Base-by-base conservation (phyloP, 2,113 vertebrate genomes). In the Platichthys flesus region DNA sequence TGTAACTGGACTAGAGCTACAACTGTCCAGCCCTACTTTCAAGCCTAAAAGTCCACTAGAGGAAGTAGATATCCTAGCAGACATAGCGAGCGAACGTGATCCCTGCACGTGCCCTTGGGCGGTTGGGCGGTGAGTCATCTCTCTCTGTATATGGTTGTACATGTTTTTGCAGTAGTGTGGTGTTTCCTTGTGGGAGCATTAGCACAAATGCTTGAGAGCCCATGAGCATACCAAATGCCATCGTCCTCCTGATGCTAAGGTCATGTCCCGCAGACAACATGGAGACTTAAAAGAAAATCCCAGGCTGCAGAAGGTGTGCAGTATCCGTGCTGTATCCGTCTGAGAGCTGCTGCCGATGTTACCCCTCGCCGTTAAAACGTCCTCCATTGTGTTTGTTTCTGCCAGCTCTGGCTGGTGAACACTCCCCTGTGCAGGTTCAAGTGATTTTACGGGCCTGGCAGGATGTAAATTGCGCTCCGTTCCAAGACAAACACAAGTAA, bases 401-500 rank as follows among this genome's bases (percentile, higher is more conserved):
- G 79, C 74, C 64, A 40, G 71, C 82, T 84, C 77, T 14, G 62
- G 56, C n/a, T 42, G 61, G 24, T 86, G 83, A 87, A 73, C 84
- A 83, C 72, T 76, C 45, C 70, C 14, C 67, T 58, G 70, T 66
- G 82, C 67, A 62, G 88, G 89, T 88, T 88, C 82, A 82, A 88
- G 88, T 82, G 84, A 77, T 90, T 91, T 84, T 35, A 88, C 75
- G 55, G 82, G 81, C 85, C 79, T 3, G 81, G 76, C 84, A 82
- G 71, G 56, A 88, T 90, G 84, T 84, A 86, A 88, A 91, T 88
- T 87, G 81, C 64, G 57, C 76, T 81, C 20, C 3, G 61, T 83
- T 89, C 88, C 74, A 83, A 85, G 89, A 85, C 86, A 91, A 91
- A 88, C 88, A 76, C 88, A 81, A 82, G 89, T 87, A 89, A 90